phyloP scores from a whole-genome alignment of 37 sponge, comb jelly and placozoan species.

The Beroe forskalii region DNA sequence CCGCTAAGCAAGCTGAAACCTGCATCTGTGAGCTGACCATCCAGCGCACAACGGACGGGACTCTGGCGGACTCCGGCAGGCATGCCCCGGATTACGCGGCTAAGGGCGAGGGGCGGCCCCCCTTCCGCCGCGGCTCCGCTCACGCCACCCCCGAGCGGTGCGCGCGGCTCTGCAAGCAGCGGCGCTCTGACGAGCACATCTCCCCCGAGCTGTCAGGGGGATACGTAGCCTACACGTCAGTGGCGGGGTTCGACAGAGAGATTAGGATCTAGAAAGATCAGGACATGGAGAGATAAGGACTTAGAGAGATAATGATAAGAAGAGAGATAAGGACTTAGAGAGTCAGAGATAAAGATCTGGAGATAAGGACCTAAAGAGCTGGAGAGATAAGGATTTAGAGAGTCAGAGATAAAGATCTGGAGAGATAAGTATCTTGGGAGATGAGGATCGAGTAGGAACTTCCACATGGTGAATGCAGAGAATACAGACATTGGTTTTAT shows the following conservation, averaged over 20 bases:
- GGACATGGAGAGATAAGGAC: no score
- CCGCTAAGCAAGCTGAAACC: not conserved
- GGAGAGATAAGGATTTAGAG: no score
- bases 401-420: no score
- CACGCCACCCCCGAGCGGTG: not conserved
- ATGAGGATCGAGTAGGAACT: no score
- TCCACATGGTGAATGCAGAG: no score
- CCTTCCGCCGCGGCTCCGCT: not conserved
- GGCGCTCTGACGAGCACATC: not conserved
- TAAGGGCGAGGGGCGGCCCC: not conserved
- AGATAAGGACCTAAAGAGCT: no score
- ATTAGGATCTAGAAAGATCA: not conserved
- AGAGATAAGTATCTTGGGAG: no score
- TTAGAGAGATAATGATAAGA: no score
- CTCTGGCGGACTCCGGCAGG: not conserved
- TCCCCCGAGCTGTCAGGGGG: not conserved
- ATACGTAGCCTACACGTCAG: not conserved
- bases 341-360: no score
- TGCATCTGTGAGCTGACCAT: not conserved
- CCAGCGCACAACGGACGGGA: not conserved
- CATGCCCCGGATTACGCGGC: not conserved
- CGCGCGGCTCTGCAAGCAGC: not conserved
- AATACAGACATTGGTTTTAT: no score
- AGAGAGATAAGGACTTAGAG: no score
- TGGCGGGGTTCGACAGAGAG: not conserved